Conservation (phyloP, 1,140 invertebrate genomes). For the Halictus rubicundus region DNA sequence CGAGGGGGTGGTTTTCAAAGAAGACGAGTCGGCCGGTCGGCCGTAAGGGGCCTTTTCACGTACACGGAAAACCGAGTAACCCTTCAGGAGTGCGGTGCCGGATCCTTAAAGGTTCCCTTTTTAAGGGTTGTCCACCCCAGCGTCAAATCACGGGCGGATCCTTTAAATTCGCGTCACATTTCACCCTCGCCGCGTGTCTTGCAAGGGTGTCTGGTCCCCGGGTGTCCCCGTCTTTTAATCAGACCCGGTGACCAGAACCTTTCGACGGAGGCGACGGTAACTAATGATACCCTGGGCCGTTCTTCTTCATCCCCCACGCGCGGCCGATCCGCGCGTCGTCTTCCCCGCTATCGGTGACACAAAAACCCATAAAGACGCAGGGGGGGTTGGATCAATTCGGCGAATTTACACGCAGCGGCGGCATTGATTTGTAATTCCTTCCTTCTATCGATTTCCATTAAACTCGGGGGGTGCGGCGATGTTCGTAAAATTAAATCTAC, state of each 20-base stretch:
- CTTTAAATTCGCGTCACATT: conserved; percentile 80
- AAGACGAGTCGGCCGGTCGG: conserved; percentile 3
- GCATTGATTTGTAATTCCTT: conserved; percentile 21
- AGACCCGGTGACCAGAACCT: conserved; percentile 74
- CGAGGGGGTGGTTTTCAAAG: conserved; percentile 36
- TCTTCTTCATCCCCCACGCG: conserved; percentile 36
- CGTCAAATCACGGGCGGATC: conserved; percentile 75
- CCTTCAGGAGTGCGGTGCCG: conserved; percentile 63
- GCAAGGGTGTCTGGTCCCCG: conserved; percentile 41
- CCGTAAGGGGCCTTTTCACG: conserved; percentile 46
- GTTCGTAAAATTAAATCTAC: background rate
- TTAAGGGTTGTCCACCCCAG: conserved; percentile 75
- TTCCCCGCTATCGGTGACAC: conserved; percentile 39
- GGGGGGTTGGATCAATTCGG: conserved; percentile 9
- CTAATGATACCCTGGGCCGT: conserved; percentile 75
- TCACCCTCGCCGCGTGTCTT: conserved; percentile 65
- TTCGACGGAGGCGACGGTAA: conserved; percentile 74
- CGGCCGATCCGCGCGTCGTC: conserved; percentile 39
- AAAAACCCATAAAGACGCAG: conserved; percentile 21
- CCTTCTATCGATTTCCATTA: background rate
- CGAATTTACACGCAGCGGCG: background rate
- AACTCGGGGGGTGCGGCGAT: background rate
- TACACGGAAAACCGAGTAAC: conserved; percentile 64
- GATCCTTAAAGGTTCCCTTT: conserved; percentile 75
- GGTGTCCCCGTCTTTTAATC: conserved; percentile 74